Evolutionary conservation across 2,113 vertebrate genomes (phyloP).

Genomic region (Neolamprologus devosi): DNA sequence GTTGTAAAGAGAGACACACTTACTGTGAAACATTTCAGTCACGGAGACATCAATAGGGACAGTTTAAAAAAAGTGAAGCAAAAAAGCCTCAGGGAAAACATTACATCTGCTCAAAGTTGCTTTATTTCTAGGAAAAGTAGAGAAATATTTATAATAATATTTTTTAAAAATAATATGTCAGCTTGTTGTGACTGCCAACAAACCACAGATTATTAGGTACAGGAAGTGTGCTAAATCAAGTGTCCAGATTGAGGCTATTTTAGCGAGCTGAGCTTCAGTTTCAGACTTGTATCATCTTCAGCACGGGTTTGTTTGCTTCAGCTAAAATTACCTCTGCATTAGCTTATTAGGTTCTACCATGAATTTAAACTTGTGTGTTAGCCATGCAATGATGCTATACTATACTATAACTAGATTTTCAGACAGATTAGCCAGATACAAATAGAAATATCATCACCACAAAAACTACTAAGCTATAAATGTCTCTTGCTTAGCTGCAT

Average conservation of each 20-base stretch:
- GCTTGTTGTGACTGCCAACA: neutral
- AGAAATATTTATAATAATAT: neutral
- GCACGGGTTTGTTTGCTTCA: neutral
- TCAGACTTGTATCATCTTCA: neutral
- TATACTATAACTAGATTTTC: neutral
- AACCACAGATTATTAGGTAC: neutral
- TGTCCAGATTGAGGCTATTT: neutral
- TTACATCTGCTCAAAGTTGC: neutral
- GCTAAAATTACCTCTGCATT: neutral
- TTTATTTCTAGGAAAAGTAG: neutral
- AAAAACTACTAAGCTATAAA: neutral
- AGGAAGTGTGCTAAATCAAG: neutral
- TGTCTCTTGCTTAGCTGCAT: neutral
- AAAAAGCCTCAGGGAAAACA: neutral
- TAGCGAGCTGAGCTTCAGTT: neutral
- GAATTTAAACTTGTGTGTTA: neutral
- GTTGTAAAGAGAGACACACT: neutral
- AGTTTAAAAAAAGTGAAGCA: neutral
- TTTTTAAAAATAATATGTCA: accelerated
- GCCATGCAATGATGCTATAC: neutral
- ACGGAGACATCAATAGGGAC: neutral
- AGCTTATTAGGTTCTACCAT: neutral
- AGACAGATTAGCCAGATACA: neutral
- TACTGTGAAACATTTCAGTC: neutral
- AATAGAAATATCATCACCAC: neutral